Base-by-base conservation (phyloP, 2,888 invertebrate genomes). In the Machimus atricapillus region DNA sequence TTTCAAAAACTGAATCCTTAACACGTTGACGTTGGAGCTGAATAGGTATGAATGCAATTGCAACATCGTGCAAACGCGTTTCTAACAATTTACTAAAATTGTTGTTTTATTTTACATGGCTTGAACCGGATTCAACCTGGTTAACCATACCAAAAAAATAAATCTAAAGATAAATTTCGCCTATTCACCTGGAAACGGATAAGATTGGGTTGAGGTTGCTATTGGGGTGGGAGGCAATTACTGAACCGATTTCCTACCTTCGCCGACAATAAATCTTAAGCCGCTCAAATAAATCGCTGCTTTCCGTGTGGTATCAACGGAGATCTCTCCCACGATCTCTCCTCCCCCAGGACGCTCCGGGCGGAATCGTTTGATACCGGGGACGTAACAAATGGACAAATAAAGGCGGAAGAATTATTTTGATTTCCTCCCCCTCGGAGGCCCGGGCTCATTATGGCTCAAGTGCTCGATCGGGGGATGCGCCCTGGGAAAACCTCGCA, bases 341-440 rank as follows among this genome's bases (percentile, higher is more conserved):
- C 66, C 40, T 19, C 66, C 19, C 81, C 31, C 52, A 1, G 19
- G 7, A 52, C 12, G 31, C 9, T 27, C 27, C 81, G 19, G 56
- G 31, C 23, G 40, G 27, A 73, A 66, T 83, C 66, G 37, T 19
- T 40, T 73, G 83, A 83, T 83, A 83, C 37, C 83, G 40, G 19
- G 83, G 43, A 83, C 83, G 40, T 83, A 83, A 83, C 56, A 83
- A 83, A 83, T 83, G 83, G 83, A 73, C 37, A 73, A 83, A 83
- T 83, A 83, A 83, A 73, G 37, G 58, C 31, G 34, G n/a, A 73
- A 73, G 58, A 83, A 83, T 73, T 83, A 66, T 66, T 83, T 83
- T 83, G 83, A 83, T 83, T 83, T 7, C 40, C 40, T 27, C 23
- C 27, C 56, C 83, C 83, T 40, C 19, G 31, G 16, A 83, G 9